Base-by-base conservation (phyloP, 2,888 invertebrate species). In the Miltochrista miniata region DNA sequence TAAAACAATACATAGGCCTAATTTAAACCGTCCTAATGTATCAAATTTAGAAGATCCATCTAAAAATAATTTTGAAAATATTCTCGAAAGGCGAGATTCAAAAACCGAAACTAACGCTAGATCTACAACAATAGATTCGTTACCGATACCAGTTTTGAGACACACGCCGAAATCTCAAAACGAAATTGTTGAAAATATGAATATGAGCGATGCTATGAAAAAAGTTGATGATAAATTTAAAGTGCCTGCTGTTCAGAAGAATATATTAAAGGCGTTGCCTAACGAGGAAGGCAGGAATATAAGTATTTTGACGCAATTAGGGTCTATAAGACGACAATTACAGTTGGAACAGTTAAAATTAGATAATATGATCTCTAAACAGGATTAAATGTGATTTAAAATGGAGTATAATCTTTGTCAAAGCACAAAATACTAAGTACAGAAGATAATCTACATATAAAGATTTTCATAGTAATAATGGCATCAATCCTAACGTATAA, bases 211-310 rank as follows among this genome's bases (percentile, higher is more conserved):
- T 1, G 87, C 83, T 0, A 90, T 89, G 90, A 82, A 77, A 47
- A 72, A 74, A 7, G 82, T 91, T 0, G 89, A 91, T 7, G 83
- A 87, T 51, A 92, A 92, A 63, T 92, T 86, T 86, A 79, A 94
- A 87, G 92, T 94, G 51, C 95, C 95, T 0, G 93, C 89, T 0
- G 94, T 94, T n/a, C 94, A 94, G 73, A 93, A 93, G 77, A 93
- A 93, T 74, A 92, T 93, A 54, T 60, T 93, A 43, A 93, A 92
- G 65, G 86, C 88, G 11, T 54, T 87, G 34, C 83, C 89, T 0
- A 85, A 80, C 9, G 85, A 84, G 2, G 90, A 92, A 40, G 93
- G 93, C 11, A 90, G 88, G 56, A 89, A 83, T 64, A 87, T 93
- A 47, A 90, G 77, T 62, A 94, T 95, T 52, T 68, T 95, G 56